Evolutionary conservation across 2,113 vertebrate species (phyloP), one percentile per base, ranked within the genome.

Genomic region (Brachyistius frenatus): DNA sequence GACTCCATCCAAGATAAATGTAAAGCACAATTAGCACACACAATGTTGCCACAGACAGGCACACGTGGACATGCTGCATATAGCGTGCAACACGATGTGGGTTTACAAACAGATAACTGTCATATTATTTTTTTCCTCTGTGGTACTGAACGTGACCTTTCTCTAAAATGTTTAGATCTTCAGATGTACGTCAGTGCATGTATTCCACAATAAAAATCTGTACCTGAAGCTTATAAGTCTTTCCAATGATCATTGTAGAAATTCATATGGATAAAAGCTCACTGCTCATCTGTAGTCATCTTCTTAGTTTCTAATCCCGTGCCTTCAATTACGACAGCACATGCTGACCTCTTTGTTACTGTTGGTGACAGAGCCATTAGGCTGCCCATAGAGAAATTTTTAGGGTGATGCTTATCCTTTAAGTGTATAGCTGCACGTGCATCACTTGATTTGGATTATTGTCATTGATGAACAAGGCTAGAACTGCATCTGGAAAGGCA

Each of bases 241-340:
- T 55, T 52, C 41, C 14, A 76, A 50, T 36, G 58, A 68, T 81
- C 35, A 31, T 41, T 49, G 57, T 36, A 56, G 69, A 76, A 69
- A 74, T 71, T 69, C 63, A 69, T 75, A 68, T 4, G 13, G 72
- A 73, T 73, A 81, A 86, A 86, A 81, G 76, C 78, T 80, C 76
- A 80, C 67, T 30, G 71, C 86, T 89, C 82, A 83, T 86, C 54
- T 73, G 65, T 77, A 66, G 85, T 84, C 80, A 81, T 90, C 77
- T 68, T 78, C 76, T 90, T 89, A 89, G 76, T 89, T 89, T 81
- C 53, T 89, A 89, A 90, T 86, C 85, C 62, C 2, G 46, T 68
- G 79, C 65, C 70, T 87, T 89, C 79, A 89, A 85, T 86, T 79
- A 85, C 60, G 60, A 68, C 23, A 14, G 46, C 56, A 78, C 64